Percentiles rank a stretch among this genome's conserved stretches.
Evolutionary conservation across 1,140 invertebrate genomes (phyloP).

Genomic region (Solen grandis): DNA sequence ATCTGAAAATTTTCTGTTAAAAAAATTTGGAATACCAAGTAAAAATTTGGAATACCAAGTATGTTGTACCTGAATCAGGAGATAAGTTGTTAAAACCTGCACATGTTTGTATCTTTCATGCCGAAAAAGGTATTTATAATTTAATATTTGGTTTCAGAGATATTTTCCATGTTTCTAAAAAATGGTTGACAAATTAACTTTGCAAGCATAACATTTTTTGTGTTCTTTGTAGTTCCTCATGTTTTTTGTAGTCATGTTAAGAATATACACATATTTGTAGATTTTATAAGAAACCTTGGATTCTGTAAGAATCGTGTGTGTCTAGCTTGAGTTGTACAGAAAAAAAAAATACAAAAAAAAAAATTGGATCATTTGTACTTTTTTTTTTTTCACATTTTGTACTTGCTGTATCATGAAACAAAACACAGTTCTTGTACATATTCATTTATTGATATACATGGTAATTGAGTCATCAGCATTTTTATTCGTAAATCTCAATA

Average conservation of each 20-base stretch:
- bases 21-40: no score
- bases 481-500: constrained; percentile 59
- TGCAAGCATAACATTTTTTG: background rate
- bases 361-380: constrained; percentile 5
- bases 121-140: no score
- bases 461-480: constrained; percentile 56
- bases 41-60: no score
- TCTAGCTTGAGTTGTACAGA: constrained; percentile 53
- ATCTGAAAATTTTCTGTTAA: no score
- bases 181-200: background rate
- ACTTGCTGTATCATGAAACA: constrained; percentile 46
- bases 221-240: background rate
- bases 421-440: constrained; percentile 50
- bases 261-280: background rate
- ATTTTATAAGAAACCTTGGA: background rate
- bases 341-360: constrained; percentile 12
- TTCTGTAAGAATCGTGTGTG: background rate
- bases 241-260: background rate
- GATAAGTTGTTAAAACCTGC: no score
- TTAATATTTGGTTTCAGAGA: no score
- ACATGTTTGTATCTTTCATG: no score
- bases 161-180: no score
- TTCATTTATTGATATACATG: constrained; percentile 54
- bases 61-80: no score
- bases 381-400: constrained; percentile 44